Evolutionary conservation across 2,797 vertebrate species (phyloP).

Genomic region (Fundulus diaphanus): DNA sequence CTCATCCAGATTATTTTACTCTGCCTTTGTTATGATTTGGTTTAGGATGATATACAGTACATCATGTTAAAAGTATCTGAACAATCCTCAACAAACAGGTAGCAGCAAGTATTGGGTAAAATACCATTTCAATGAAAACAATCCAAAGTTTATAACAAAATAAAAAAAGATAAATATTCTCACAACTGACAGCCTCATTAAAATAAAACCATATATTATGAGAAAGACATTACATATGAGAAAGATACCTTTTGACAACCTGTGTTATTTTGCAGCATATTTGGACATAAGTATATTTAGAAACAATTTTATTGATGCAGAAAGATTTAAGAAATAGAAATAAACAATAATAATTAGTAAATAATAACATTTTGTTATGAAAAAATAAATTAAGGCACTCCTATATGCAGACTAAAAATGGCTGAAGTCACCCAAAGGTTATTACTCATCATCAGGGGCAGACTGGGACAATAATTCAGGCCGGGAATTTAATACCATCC

Average conservation of each 20-base stretch:
- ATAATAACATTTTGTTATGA: too few species aligned
- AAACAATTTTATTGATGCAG: too few species aligned
- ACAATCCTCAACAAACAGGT: constrained; percentile 2
- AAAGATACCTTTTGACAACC: neutral
- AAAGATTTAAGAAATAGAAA: too few species aligned
- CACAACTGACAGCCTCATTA: neutral
- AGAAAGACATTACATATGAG: neutral
- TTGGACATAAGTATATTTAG: too few species aligned
- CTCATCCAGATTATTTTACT: neutral
- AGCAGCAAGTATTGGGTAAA: neutral
- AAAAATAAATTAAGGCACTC: too few species aligned
- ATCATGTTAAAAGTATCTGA: constrained; percentile 18
- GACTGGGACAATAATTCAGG: too few species aligned
- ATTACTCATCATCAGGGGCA: too few species aligned
- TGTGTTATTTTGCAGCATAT: too few species aligned
- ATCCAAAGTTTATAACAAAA: neutral
- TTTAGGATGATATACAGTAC: neutral
- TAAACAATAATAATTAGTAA: too few species aligned
- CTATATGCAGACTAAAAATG: too few species aligned
- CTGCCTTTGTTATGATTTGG: neutral
- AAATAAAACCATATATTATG: neutral
- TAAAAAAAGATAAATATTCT: neutral
- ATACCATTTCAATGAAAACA: neutral
- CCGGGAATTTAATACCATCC: too few species aligned
- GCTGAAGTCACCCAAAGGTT: too few species aligned